These are phyloP conservation scores for Lasius fuliginosus DNA, from an alignment of 2,888 invertebrate species.

Conservation along the genomic window DNA sequence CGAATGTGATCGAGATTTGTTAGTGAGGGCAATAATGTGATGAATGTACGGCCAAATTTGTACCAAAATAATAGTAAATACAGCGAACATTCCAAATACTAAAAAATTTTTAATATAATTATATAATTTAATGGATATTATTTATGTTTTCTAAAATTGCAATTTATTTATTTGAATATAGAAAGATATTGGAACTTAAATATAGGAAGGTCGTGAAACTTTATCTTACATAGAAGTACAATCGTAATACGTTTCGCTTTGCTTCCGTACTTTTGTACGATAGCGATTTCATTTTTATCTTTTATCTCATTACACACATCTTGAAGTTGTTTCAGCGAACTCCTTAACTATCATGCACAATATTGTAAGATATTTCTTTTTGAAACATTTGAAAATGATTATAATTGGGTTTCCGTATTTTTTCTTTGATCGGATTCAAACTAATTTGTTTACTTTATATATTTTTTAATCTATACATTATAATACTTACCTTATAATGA, in stretches of 20 bases:
- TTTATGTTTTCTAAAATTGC: neutral
- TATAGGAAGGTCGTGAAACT: neutral
- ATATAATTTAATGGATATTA: too few relatives aligned
- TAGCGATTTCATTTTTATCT: constrained; percentile 31
- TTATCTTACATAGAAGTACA: constrained; percentile 10
- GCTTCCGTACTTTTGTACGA: constrained; percentile 15
- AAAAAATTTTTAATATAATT: too few relatives aligned
- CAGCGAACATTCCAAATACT: neutral
- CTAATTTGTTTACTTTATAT: neutral
- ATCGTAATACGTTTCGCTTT: neutral
- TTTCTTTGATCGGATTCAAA: neutral
- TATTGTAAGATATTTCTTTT: neutral
- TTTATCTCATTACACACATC: neutral
- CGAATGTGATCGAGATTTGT: neutral
- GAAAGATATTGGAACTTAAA: neutral
- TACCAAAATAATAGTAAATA: neutral
- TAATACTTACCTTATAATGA: neutral
- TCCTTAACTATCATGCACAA: neutral
- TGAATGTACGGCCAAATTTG: neutral
- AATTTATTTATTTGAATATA: neutral
- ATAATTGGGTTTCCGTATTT: neutral
- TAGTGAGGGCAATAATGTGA: neutral
- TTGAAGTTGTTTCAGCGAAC: neutral
- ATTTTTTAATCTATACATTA: neutral
- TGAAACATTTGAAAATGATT: neutral